Evolutionary conservation across 2,888 invertebrate genomes (phyloP), one percentile per base, ranked within the genome.

Genomic region (Nymphalis c-album): DNA sequence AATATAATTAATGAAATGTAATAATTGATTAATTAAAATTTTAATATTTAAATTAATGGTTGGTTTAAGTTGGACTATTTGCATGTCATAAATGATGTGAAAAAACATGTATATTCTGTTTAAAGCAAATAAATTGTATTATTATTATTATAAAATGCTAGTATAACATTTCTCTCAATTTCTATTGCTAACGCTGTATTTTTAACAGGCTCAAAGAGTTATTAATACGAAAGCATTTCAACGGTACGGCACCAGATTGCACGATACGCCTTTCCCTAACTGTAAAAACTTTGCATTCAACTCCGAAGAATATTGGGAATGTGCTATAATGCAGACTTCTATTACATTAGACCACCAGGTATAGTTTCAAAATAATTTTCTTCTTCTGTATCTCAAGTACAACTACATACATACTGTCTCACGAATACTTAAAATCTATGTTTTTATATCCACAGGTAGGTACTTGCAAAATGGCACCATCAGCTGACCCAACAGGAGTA

Each of bases 381-480:
- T 40, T 13, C 13, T 40, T n/a, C n/a, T n/a, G n/a, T n/a, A n/a
- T n/a, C n/a, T n/a, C n/a, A n/a, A n/a, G n/a, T n/a, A n/a, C n/a
- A n/a, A n/a, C n/a, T n/a, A n/a, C n/a, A n/a, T n/a, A n/a, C n/a
- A n/a, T n/a, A n/a, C n/a, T n/a, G n/a, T n/a, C n/a, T n/a, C 26
- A 26, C 26, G 10, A 40, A 40, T 4, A 40, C 2, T 40, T 13
- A 40, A 13, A 40, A 40, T 40, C 40, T 13, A 13, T 40, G 13
- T 40, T 40, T 40, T 40, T 40, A 13, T 40, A 40, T 71, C 76
- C 73, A 6, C 91, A 95, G 85, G 93, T 93, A 20, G 95, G 95
- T 18, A 96, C 96, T 1, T 95, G 95, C 74, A 95, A 95, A 85
- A 96, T 96, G 96, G 95, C 95, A 0, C 93, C 94, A 0, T 76